A percentile compares a stretch with the other conserved stretches of the same genome.
These are phyloP conservation scores for Hermetia illucens DNA, from an alignment of 1,140 invertebrate genomes.

Conservation along the genomic window DNA sequence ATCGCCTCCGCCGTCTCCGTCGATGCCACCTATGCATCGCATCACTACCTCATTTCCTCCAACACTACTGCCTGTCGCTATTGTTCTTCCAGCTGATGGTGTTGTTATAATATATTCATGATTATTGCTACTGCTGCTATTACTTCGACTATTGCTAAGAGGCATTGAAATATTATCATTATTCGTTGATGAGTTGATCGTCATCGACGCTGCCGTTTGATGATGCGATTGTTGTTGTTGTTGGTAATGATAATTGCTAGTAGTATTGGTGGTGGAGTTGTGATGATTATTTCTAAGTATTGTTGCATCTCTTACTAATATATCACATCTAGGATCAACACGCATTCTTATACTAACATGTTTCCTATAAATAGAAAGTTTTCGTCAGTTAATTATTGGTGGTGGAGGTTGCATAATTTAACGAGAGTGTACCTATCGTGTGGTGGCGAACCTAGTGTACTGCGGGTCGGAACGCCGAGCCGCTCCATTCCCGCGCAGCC, in stretches of 20 bases:
- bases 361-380: constrained; percentile 13
- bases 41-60: no score
- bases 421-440: constrained; percentile 21
- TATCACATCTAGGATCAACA: constrained; percentile 23
- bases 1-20: no score
- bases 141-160: constrained; percentile 3
- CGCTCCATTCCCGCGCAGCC: constrained; percentile 50
- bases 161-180: no score
- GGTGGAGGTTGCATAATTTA: not conserved
- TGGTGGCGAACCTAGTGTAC: constrained; percentile 24
- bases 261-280: no score
- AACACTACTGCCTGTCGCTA: not conserved
- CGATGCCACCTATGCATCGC: no score
- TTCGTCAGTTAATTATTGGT: no score
- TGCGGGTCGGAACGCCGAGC: constrained; percentile 42
- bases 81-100: constrained; percentile 16
- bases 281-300: constrained; percentile 24
- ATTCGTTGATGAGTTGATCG: no score
- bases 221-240: constrained; percentile 5
- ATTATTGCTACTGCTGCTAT: constrained; percentile 5
- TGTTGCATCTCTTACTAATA: constrained; percentile 12
- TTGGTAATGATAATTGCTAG: no score
- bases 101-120: constrained; percentile 16
- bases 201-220: constrained; percentile 8
- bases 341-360: constrained; percentile 30